Base-by-base conservation (phyloP, 1,140 invertebrate genomes). In the Chrysopa pallens region DNA sequence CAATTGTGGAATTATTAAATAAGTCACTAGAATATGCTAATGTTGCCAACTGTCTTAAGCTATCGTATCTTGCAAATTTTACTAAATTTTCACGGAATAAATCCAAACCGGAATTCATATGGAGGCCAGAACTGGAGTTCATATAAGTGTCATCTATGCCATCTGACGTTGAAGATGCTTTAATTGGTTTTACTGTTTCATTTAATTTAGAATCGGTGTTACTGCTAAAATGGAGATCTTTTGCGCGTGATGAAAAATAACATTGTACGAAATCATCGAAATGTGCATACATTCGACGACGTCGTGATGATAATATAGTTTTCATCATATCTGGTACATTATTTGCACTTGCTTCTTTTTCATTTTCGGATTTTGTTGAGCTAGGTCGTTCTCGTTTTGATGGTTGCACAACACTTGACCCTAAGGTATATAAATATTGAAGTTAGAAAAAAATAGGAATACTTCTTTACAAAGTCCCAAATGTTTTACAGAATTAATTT, bases 191-290 rank as follows among this genome's bases (percentile, higher is more conserved):
- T 2, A 56, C 45, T 8, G 41, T 53, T 46, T 52, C 46, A 46
- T 63, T 48, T 39, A 47, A 4, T 15, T 48, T 47, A 43, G 36
- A 47, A 38, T 42, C 38, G 48, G 36, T 45, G 45, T 46, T 46
- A 55, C 17, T 23, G 42, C 73, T 73, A 52, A 82, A 74, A 44
- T 75, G 65, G 14, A 83, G 51, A 48, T 85, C 81, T 56, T 79
- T 80, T 6, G 77, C 73, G 36, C 86, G 67, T 11, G 76, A 73
- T 12, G 74, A 70, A 53, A 91, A 84, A 59, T 93, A 95, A 54
- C 84, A 86, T 53, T 85, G 74, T 36, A 86, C 81, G 54, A 94
- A 82, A 58, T 93, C 88, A 46, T 90, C 82, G 63, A 92, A 92
- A 64, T 94, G 87, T 8, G 78, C 74, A 49, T 84, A 74, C 66